phyloP scores from a whole-genome alignment of 2,797 vertebrate species.

The Sphenopsis melanotis region DNA sequence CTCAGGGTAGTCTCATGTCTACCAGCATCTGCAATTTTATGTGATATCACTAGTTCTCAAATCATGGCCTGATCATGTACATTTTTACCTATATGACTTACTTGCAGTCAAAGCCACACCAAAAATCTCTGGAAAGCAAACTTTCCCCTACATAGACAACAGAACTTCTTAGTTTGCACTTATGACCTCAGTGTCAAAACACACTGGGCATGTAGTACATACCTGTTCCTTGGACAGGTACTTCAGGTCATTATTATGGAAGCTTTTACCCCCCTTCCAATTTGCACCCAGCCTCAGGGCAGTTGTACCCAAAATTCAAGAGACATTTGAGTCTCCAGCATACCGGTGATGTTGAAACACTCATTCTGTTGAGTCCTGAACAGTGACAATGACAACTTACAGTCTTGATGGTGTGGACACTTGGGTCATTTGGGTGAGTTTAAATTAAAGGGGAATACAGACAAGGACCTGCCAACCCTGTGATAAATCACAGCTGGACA shows the following conservation, averaged over 20 bases:
- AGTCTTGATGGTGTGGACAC: not conserved
- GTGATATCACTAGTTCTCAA: not conserved
- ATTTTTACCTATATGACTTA: not conserved
- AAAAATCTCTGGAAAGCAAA: not conserved
- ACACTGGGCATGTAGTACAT: not conserved
- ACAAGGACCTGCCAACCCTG: not conserved
- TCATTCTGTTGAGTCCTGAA: not conserved
- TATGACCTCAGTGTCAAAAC: not conserved
- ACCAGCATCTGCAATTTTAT: not conserved
- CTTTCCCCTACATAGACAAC: not conserved
- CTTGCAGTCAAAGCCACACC: not conserved
- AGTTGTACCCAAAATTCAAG: not conserved
- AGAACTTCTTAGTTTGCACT: not conserved
- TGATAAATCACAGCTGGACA: slow-evolving; percentile 13
- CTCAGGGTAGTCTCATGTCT: not conserved
- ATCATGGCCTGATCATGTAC: not conserved
- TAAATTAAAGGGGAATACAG: slow-evolving; percentile 23
- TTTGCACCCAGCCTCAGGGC: not conserved
- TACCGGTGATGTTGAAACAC: not conserved
- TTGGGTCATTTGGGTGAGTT: not conserved
- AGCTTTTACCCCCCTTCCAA: not conserved
- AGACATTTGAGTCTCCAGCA: not conserved
- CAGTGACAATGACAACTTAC: not conserved
- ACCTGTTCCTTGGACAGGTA: slow-evolving; percentile 11
- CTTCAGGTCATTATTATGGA: not conserved